Conservation (phyloP, 2,797 vertebrate species). For the Okamejei kenojei region DNA sequence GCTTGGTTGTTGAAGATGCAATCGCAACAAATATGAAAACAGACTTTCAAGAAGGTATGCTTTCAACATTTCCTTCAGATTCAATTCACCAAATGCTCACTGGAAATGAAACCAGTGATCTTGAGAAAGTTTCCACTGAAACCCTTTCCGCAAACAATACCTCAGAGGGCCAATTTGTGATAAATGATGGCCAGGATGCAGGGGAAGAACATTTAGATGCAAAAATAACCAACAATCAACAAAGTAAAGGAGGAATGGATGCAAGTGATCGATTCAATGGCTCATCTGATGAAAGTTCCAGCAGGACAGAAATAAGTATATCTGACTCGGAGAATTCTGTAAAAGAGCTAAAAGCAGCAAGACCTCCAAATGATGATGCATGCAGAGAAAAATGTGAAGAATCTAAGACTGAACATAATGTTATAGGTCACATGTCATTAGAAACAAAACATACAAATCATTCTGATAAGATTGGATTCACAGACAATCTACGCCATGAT, state of each 20-base stretch:
- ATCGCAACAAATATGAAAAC: conserved; percentile 43
- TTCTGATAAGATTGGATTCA: background rate
- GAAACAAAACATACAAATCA: background rate
- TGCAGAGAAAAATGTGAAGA: background rate
- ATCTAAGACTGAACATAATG: background rate
- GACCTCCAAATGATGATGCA: background rate
- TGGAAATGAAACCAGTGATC: conserved; percentile 46
- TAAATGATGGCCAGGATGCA: conserved; percentile 46
- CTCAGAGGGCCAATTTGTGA: conserved; percentile 37
- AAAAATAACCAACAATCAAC: conserved; percentile 27
- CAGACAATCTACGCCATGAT: background rate
- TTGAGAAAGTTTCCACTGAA: conserved; percentile 44
- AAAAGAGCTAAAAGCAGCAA: conserved; percentile 44
- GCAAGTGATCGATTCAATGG: conserved; percentile 52
- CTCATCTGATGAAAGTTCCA: conserved; percentile 54
- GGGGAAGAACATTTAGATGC: conserved; percentile 54
- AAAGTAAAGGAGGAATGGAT: conserved; percentile 52
- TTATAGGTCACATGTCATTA: background rate
- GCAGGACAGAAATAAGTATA: conserved; percentile 50
- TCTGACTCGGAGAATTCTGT: conserved; percentile 46
- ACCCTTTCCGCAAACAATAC: conserved; percentile 11
- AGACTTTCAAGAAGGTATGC: conserved; percentile 45
- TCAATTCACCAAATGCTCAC: conserved; percentile 47
- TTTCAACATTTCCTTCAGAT: conserved; percentile 45
- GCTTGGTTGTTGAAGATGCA: conserved; percentile 45